Evolutionary conservation across 2,113 vertebrate species (phyloP).

Genomic region (Pseudopipra pipra): DNA sequence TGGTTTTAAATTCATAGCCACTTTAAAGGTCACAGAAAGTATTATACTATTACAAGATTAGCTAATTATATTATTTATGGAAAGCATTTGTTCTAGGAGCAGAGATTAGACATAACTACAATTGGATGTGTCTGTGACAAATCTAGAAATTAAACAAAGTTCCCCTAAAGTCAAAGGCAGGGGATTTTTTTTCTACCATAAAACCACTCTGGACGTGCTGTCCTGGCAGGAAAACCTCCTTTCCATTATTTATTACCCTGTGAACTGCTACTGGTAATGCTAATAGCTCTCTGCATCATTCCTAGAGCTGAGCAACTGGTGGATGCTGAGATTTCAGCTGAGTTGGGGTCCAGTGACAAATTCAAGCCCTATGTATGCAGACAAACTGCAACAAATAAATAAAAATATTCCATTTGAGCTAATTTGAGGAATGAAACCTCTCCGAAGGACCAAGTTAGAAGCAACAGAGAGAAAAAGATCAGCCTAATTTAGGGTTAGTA

Average conservation of each 20-base stretch:
- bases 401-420: neutral
- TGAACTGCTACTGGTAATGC: neutral
- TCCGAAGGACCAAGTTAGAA: neutral
- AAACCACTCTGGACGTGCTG: neutral
- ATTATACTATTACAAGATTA: neutral
- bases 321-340: neutral
- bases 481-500: neutral
- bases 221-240: neutral
- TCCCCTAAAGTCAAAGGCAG: conserved; percentile 23
- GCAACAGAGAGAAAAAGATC: neutral
- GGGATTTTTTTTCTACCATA: neutral
- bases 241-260: neutral
- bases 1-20: conserved; percentile 15
- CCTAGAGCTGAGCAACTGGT: neutral
- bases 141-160: conserved; percentile 17
- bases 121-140: conserved; percentile 33
- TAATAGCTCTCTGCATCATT: neutral
- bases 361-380: neutral
- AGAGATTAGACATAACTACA: conserved; percentile 16
- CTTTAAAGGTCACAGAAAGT: conserved; percentile 42
- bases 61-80: conserved; percentile 54
- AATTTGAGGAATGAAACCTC: neutral
- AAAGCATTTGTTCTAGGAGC: conserved; percentile 45
- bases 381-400: neutral
- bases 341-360: neutral